Conservation (phyloP, 2,797 vertebrate genomes). For the Microcaecilia unicolor region DNA sequence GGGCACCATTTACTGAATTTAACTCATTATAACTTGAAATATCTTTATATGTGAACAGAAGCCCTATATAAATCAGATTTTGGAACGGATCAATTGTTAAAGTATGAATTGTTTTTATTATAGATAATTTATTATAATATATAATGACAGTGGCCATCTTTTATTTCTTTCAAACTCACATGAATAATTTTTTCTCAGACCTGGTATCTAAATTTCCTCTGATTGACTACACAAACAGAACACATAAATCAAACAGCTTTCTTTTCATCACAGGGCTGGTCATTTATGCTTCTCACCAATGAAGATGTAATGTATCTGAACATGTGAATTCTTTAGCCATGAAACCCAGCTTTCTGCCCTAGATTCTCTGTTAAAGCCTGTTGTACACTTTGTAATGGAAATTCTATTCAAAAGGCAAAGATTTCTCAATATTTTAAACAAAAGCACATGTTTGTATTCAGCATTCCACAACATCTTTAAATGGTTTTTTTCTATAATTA, state of each 20-base stretch:
- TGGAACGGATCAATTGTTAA: neutral
- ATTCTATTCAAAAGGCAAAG: slow-evolving; percentile 18
- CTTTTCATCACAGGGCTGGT: slow-evolving; percentile 7
- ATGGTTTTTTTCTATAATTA: slow-evolving; percentile 33
- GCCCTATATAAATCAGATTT: neutral
- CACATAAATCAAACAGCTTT: neutral
- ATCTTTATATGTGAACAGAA: neutral
- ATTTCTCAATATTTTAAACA: slow-evolving; percentile 26
- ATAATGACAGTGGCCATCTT: slow-evolving; percentile 4
- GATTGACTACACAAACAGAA: neutral
- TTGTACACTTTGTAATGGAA: slow-evolving; percentile 25
- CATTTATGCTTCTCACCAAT: neutral
- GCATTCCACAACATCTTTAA: slow-evolving; percentile 29
- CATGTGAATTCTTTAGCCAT: slow-evolving; percentile 11
- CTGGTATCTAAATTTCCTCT: neutral
- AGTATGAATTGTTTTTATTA: neutral
- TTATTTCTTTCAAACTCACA: neutral
- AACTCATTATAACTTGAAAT: neutral
- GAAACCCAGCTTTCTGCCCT: slow-evolving; percentile 14
- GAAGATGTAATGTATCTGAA: neutral
- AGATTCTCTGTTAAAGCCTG: neutral
- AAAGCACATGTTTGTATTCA: slow-evolving; percentile 22
- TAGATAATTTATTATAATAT: neutral
- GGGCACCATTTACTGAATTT: too few relatives aligned
- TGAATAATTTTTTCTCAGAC: neutral